These are phyloP conservation scores for Heterodera filipjevi DNA, from an alignment of 2,888 invertebrate genomes.

Conservation along the genomic window DNA sequence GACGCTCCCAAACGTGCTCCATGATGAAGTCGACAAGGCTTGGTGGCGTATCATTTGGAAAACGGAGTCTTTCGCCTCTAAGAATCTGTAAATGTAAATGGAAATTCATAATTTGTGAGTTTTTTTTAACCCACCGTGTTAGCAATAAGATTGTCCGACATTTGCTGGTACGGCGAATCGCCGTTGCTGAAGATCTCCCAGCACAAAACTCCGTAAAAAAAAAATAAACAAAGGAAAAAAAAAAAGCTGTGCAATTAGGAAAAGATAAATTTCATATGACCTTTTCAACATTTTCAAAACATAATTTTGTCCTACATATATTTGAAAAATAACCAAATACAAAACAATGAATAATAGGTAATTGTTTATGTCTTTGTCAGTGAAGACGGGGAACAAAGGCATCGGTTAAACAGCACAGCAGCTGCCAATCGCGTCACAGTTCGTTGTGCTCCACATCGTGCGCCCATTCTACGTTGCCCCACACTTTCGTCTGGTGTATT, in stretches of 20 bases:
- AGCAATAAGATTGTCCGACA: neutral
- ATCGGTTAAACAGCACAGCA: conserved; percentile 81
- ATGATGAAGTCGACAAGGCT: neutral
- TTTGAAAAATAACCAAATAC: no score
- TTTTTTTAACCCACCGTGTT: neutral
- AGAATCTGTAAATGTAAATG: neutral
- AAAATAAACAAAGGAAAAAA: neutral
- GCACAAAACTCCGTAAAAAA: conserved; percentile 37
- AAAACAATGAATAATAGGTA: neutral
- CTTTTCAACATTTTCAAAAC: no score
- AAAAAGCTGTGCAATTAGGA: neutral
- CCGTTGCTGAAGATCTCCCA: conserved; percentile 43
- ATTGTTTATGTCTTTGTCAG: neutral
- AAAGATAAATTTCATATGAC: neutral
- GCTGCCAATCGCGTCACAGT: conserved; percentile 84
- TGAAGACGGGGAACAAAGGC: conserved; percentile 28
- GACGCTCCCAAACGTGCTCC: neutral
- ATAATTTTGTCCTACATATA: no score
- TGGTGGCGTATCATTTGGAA: neutral
- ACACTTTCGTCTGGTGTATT: conserved; percentile 76
- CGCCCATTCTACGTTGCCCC: conserved; percentile 78
- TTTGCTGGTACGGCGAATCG: conserved; percentile 8
- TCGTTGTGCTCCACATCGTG: conserved; percentile 88
- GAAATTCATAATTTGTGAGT: neutral
- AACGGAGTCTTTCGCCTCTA: neutral